Evolutionary conservation across 2,888 invertebrate species (phyloP), one percentile per base, ranked within the genome.

Genomic region (Sepiola atlantica): DNA sequence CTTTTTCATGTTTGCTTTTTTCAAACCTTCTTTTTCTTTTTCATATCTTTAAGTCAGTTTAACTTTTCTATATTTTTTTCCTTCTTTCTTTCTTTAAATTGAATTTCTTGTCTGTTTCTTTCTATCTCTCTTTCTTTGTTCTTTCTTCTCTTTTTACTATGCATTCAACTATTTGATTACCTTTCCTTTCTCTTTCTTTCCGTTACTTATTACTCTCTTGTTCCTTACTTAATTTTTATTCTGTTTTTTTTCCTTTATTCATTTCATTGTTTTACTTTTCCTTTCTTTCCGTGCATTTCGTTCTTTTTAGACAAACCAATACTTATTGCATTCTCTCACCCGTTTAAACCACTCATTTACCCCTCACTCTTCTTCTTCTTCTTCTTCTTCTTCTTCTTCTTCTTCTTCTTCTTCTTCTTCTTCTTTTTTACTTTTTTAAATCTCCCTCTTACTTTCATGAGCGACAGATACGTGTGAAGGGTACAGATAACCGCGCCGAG

Each of bases 391-490:
- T 16, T 16, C 14, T 1, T 55, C 55, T 12, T 21, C 55, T 55
- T 21, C 21, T 21, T 16, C 16, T 16, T 21, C 14, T 55, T 21
- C 14, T 21, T 55, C 55, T 55, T 21, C 21, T 6, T 57, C 21
- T 57, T 24, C 24, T 24, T 57, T 20, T 57, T 24, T 57, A 16
- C 6, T 24, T 57, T 24, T 57, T 24, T 57, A 20, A 24, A 20
- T 57, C 57, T 21, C 57, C 20, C 57, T 57, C 57, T 57, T 18
- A 16, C 18, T 32, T 18, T 77, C 77, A n/a, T n/a, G n/a, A 77
- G n/a, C n/a, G 77, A 77, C 77, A 77, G n/a, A 77, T 77, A 77
- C 77, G 77, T 77, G 77, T 77, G 77, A 77, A 77, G n/a, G n/a
- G 77, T 77, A 77, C 77, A 77, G 77, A 77, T 77, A 77, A 77